Conservation (phyloP, 2,888 invertebrate genomes). For the Prenolepis imparis region DNA sequence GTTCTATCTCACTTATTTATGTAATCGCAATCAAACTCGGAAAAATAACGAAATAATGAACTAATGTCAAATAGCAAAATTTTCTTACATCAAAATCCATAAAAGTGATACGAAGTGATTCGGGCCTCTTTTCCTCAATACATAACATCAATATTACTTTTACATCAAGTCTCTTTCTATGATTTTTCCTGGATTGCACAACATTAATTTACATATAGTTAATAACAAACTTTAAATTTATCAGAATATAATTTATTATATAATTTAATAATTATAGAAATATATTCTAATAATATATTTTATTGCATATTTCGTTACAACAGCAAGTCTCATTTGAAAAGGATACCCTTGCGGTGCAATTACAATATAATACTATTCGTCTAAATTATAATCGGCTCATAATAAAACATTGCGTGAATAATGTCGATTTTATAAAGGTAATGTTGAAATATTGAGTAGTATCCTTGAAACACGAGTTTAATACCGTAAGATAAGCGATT, state of each 20-base stretch:
- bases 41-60: not conserved
- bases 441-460: not conserved
- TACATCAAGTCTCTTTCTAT: not conserved
- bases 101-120: not conserved
- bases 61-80: not conserved
- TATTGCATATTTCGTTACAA: not conserved
- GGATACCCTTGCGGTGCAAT: no score
- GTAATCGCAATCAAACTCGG: not conserved
- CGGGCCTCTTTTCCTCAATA: not conserved
- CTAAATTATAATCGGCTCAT: not conserved
- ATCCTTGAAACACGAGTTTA: slow-evolving; percentile 16
- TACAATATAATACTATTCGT: not conserved
- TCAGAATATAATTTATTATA: not conserved
- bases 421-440: slow-evolving; percentile 1
- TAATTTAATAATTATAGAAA: not conserved
- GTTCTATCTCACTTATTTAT: not conserved
- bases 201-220: not conserved
- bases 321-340: not conserved
- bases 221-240: not conserved
- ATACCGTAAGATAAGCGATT: not conserved
- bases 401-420: slow-evolving; percentile 17
- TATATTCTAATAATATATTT: not conserved
- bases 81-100: slow-evolving; percentile 4
- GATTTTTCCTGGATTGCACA: not conserved
- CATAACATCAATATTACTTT: slow-evolving; percentile 13